phyloP scores from a whole-genome alignment of 1,140 invertebrate species.

The Pseudomyrmex cubaensis region DNA sequence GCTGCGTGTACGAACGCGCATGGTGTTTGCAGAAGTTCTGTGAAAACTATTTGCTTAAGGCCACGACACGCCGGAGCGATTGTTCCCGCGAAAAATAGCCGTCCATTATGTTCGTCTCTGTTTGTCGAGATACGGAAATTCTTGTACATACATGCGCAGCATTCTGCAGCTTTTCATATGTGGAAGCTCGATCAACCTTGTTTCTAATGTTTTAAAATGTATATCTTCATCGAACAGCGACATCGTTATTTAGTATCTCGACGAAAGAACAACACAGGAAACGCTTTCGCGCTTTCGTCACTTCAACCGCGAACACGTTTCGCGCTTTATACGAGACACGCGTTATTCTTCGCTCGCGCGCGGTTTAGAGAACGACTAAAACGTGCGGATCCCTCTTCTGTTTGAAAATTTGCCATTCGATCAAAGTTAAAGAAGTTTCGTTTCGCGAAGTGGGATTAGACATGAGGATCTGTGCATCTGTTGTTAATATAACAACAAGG shows the following conservation, averaged over 20 bases:
- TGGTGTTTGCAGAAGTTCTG: constrained; percentile 4
- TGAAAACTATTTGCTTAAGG: constrained; percentile 39
- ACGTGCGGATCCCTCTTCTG: not conserved
- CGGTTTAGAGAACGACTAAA: not conserved
- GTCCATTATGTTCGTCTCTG: no score
- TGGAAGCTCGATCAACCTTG: not conserved
- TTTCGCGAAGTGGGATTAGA: constrained; percentile 37
- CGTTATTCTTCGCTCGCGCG: not conserved
- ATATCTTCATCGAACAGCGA: not conserved
- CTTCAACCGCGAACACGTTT: constrained; percentile 5
- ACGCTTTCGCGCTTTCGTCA: not conserved
- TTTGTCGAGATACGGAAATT: no score
- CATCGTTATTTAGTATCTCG: not conserved
- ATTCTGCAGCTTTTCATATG: not conserved
- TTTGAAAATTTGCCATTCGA: constrained; percentile 18
- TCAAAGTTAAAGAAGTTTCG: constrained; percentile 45
- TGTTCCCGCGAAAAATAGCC: not conserved
- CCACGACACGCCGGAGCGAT: not conserved
- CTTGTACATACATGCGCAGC: no score
- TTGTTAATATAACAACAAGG: constrained; percentile 10
- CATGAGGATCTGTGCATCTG: constrained; percentile 30
- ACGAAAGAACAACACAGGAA: not conserved
- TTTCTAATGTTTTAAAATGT: not conserved
- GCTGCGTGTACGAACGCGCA: not conserved
- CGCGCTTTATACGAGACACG: not conserved